Evolutionary conservation across 2,113 vertebrate genomes (phyloP).

Genomic region (Theristicus caerulescens): DNA sequence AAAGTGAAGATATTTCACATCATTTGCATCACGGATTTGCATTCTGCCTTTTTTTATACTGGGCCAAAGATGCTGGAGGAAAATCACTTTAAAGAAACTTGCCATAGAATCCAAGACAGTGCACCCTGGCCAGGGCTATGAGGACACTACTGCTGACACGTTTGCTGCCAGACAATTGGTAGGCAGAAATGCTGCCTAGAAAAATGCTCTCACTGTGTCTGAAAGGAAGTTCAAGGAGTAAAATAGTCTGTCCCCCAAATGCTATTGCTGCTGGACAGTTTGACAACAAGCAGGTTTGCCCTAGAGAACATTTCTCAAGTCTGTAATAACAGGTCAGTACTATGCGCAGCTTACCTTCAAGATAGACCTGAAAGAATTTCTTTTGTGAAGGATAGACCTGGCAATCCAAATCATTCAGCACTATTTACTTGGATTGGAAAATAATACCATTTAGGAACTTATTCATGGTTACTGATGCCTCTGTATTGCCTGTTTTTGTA

Average conservation of each 20-base stretch:
- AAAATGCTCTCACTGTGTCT: not conserved
- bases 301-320: not conserved
- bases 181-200: not conserved
- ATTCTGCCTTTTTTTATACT: not conserved
- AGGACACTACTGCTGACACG: not conserved
- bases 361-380: not conserved
- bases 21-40: not conserved
- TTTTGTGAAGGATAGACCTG: not conserved
- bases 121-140: not conserved
- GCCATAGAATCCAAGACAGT: not conserved
- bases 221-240: not conserved
- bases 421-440: not conserved
- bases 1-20: not conserved
- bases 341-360: not conserved
- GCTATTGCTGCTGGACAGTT: not conserved
- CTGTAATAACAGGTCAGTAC: not conserved
- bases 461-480: not conserved
- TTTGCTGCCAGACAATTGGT: not conserved
- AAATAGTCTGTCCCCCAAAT: not conserved
- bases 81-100: not conserved
- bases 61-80: not conserved
- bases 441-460: not conserved
- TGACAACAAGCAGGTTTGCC: not conserved
- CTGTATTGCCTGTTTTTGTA: not conserved
- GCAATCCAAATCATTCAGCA: not conserved